Evolutionary conservation across 2,888 invertebrate genomes (phyloP), one percentile per base, ranked within the genome.

Genomic region (Drosophila paranaensis): DNA sequence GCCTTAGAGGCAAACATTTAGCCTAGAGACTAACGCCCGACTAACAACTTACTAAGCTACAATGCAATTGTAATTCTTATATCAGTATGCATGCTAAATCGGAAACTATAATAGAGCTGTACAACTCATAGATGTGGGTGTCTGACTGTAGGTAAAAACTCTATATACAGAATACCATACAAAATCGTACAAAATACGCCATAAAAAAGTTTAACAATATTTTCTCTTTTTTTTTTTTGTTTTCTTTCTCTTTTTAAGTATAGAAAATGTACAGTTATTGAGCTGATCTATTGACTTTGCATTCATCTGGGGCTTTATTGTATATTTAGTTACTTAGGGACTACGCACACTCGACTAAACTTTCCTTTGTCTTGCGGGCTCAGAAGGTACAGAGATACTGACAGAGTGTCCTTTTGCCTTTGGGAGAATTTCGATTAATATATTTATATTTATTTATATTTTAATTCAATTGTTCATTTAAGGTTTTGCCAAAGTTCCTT

Each of bases 311-410:
- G 20, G 20, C 20, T 20, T 33, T 33, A 33, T 33, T 75, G 66
- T 80, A 81, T 82, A 82, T 81, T 82, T 64, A 69, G 77, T 82
- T 86, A 83, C 84, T 86, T 84, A 83, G 0, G 8, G 8, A 9
- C 58, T 83, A 85, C 25, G 72, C 73, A 76, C 74, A 85, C 80
- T 84, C 77, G 65, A 69, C 83, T 84, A 84, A 67, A 72, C 61
- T 53, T 74, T 39, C 40, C 13, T 40, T 54, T 40, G 16, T n/a
- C 45, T 79, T 71, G 61, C 82, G 81, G 84, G 72, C 84, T 86
- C 74, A 87, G 81, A 90, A 90, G 90, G 90, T 90, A 90, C 90
- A 90, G 85, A 90, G 90, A 90, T 89, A 81, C 79, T 81, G 89
- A 89, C 87, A 90, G 90, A 89, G 74, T 76, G 71, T 68, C 60